Evolutionary conservation across 1,140 invertebrate genomes (phyloP), one percentile per base, ranked within the genome.

Genomic region (Coptotermes formosanus): DNA sequence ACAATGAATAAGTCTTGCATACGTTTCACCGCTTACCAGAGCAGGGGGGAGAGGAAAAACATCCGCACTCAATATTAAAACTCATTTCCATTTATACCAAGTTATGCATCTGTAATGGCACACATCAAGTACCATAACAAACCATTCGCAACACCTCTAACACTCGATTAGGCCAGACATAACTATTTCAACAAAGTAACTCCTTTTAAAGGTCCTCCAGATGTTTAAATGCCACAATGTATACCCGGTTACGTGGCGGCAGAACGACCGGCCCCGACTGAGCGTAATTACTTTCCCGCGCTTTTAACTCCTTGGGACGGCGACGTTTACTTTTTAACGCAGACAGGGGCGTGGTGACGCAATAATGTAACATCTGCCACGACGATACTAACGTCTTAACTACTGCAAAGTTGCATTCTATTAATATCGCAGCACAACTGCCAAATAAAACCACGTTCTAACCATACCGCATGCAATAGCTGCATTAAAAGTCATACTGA

Each of bases 311-410:
- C n/a, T 75, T 75, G 2, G 1, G 25, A 75, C 64, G 64, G 4
- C 25, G 64, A 30, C 64, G 25, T 75, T 75, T n/a, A 8, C 64
- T 75, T 11, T 4, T n/a, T 0, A n/a, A 75, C 64, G n/a, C 38
- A 59, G 64, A 75, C 64, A 30, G 64, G 64, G 64, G 64, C 64
- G 64, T 75, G 64, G 64, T 75, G 64, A 75, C n/a, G 25, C 64
- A 75, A 87, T 64, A 69, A 4, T 83, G 44, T 86, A 44, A 83
- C 85, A 82, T 55, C 19, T 55, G 52, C 52, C 52, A 55, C 4
- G 19, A 55, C 14, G 19, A 4, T 21, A 55, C 2, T 21, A 1
- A 21, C 14, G 14, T 55, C 52, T 55, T 19, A 55, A 48, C 14
- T 38, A 38, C 19, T 16, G 52, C 4, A 21, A 55, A 55, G 12